Conservation (phyloP, 2,797 vertebrate genomes). For the Knipowitschia caucasica region DNA sequence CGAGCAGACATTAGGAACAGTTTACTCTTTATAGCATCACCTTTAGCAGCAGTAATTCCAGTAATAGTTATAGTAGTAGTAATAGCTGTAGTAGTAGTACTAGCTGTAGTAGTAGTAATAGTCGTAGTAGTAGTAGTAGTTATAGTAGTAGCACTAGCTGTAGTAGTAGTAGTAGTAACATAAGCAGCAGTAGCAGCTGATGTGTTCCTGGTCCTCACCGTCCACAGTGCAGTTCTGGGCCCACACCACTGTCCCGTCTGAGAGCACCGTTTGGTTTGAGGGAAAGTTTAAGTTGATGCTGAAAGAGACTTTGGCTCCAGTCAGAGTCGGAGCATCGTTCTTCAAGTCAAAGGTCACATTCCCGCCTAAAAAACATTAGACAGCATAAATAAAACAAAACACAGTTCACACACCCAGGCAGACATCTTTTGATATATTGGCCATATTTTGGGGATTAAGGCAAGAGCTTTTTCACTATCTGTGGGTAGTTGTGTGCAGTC, state of each 20-base stretch:
- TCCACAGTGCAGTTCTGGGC: conserved; percentile 75
- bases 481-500: too few relatives aligned
- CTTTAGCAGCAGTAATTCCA: too few relatives aligned
- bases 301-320: conserved; percentile 85
- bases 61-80: too few relatives aligned
- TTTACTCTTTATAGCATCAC: too few relatives aligned
- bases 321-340: conserved; percentile 87
- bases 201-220: conserved; percentile 52
- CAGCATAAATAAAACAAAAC: background rate
- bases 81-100: too few relatives aligned
- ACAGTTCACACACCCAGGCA: too few relatives aligned
- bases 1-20: background rate
- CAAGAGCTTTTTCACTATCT: too few relatives aligned
- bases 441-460: too few relatives aligned
- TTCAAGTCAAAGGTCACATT: conserved; percentile 82
- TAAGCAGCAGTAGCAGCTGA: too few relatives aligned
- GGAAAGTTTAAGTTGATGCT: conserved; percentile 84
- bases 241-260: conserved; percentile 87
- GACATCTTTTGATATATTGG: too few relatives aligned
- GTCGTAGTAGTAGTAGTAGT: background rate
- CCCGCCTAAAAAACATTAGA: conserved; percentile 74
- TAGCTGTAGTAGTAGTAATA: background rate
- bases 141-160: background rate
- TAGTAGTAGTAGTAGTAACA: background rate
- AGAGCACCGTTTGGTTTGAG: conserved; percentile 76